Percentiles rank a stretch among this genome's conserved stretches.
These are phyloP conservation scores for Tauraco erythrolophus DNA, from an alignment of 2,113 vertebrate genomes.

Conservation along the genomic window DNA sequence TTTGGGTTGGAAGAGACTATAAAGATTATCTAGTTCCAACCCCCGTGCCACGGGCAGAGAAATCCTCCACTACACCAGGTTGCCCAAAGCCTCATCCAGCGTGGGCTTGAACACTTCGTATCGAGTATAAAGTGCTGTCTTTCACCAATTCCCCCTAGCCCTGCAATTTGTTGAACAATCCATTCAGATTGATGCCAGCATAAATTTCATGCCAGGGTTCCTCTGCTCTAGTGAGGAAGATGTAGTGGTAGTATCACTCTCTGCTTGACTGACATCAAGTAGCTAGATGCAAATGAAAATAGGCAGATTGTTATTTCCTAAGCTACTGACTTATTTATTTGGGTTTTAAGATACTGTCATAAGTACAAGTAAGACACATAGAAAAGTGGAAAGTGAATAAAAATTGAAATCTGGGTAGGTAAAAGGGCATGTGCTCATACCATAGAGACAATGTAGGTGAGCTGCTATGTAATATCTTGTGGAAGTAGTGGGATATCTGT, in stretches of 20 bases:
- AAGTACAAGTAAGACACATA: background rate
- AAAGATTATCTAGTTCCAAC: too few species aligned
- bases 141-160: background rate
- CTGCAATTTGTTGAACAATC: background rate
- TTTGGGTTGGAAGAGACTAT: too few species aligned
- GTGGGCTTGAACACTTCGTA: too few species aligned
- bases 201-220: too few species aligned
- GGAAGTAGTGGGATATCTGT: background rate
- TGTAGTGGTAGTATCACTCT: background rate
- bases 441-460: background rate
- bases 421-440: background rate
- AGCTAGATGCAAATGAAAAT: background rate
- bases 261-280: background rate
- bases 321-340: background rate
- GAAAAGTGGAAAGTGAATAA: background rate
- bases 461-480: background rate
- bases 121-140: background rate
- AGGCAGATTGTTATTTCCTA: background rate
- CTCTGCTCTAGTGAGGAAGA: background rate
- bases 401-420: background rate
- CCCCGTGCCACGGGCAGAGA: too few species aligned
- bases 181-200: background rate
- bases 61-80: too few species aligned
- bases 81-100: too few species aligned
- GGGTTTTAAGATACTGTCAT: background rate